These are phyloP conservation scores for Sciaenops ocellatus DNA, from an alignment of 2,797 vertebrate species.

Conservation along the genomic window DNA sequence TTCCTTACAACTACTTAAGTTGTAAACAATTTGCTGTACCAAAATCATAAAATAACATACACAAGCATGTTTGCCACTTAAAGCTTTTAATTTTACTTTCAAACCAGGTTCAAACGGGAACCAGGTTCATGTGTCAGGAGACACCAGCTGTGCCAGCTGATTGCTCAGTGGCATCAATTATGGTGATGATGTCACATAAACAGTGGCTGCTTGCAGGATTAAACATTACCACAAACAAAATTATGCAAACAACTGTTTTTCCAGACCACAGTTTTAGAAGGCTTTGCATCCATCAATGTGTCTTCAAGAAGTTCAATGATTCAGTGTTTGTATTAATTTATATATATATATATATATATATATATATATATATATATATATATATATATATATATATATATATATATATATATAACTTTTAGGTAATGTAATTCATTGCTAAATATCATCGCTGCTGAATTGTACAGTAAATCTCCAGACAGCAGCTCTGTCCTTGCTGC, in stretches of 20 bases:
- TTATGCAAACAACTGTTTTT: not conserved
- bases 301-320: not conserved
- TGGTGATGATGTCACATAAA: not conserved
- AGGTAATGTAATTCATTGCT: not conserved
- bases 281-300: not conserved
- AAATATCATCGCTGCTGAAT: slow-evolving; percentile 14
- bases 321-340: not conserved
- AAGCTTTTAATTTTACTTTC: not conserved
- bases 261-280: not conserved
- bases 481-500: slow-evolving; percentile 14
- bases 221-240: not conserved
- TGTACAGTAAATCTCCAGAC: slow-evolving; percentile 3
- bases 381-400: no score
- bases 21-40: no score
- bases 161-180: slow-evolving; percentile 3
- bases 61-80: not conserved
- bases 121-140: not conserved
- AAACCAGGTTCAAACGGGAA: not conserved
- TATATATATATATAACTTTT: no score
- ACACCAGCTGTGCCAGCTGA: slow-evolving; percentile 1
- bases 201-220: not conserved
- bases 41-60: not conserved
- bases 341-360: no score
- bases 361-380: no score
- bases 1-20: not conserved